phyloP scores from a whole-genome alignment of 2,113 vertebrate species.

The Chinchilla lanigera region DNA sequence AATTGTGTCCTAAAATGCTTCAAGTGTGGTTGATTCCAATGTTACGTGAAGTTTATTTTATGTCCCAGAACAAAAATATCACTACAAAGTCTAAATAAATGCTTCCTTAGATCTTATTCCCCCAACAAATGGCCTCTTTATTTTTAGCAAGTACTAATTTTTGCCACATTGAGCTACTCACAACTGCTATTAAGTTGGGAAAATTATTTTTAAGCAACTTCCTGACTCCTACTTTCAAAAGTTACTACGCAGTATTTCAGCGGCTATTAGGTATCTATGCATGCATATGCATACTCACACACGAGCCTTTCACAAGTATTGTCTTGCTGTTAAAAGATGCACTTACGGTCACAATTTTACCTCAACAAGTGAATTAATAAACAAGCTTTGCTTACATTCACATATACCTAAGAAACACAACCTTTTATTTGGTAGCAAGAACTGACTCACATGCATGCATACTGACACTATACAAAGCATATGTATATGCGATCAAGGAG shows the following conservation, averaged over 20 bases:
- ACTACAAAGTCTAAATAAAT: conserved; percentile 70
- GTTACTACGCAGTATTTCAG: conserved; percentile 55
- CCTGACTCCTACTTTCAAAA: conserved; percentile 52
- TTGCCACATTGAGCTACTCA: conserved; percentile 46
- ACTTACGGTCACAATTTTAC: conserved; percentile 59
- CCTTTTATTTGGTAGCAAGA: conserved; percentile 60
- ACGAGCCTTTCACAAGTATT: neutral
- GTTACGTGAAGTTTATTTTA: conserved; percentile 54
- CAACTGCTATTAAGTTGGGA: conserved; percentile 44
- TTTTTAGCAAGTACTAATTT: conserved; percentile 60
- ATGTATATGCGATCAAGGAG: conserved; percentile 37
- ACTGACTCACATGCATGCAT: conserved; percentile 6
- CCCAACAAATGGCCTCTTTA: conserved; percentile 36
- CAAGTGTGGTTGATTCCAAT: conserved; percentile 61
- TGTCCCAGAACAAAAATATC: conserved; percentile 55
- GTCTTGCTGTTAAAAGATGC: conserved; percentile 52
- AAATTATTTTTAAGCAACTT: conserved; percentile 62
- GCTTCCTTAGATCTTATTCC: conserved; percentile 57
- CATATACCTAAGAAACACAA: conserved; percentile 59
- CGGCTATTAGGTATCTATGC: neutral
- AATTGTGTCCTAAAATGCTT: conserved; percentile 55
- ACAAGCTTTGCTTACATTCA: conserved; percentile 44
- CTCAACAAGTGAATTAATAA: conserved; percentile 44
- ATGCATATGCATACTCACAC: neutral
- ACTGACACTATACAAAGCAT: neutral